Percentiles rank a stretch among this genome's conserved stretches.
Evolutionary conservation across 2,113 vertebrate genomes (phyloP).

Genomic region (Sebastes schlegelii): DNA sequence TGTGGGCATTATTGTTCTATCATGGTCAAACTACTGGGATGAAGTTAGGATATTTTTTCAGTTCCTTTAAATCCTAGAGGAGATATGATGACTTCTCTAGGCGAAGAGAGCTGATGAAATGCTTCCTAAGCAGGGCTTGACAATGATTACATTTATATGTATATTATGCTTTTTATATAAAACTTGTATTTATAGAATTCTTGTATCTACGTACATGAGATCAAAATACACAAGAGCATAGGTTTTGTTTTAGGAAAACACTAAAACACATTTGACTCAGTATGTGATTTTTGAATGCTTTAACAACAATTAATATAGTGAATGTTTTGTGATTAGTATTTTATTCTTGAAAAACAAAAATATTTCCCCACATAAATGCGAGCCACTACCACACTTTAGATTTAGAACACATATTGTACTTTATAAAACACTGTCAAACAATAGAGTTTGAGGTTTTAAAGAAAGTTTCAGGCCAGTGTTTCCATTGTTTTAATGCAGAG

Average conservation of each 20-base stretch:
- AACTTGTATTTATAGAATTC: neutral
- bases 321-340: neutral
- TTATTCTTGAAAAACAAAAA: neutral
- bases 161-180: neutral
- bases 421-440: neutral
- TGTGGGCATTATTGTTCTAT: neutral
- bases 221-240: neutral
- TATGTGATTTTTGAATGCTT: neutral
- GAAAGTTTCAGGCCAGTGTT: neutral
- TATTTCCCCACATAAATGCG: neutral
- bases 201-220: neutral
- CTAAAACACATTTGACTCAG: neutral
- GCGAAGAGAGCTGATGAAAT: neutral
- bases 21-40: neutral
- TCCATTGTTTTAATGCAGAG: neutral
- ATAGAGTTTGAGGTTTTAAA: neutral
- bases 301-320: neutral
- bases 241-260: neutral
- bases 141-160: too few relatives aligned
- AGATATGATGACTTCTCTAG: neutral
- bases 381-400: neutral
- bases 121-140: neutral
- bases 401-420: neutral
- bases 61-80: neutral
- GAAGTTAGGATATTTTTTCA: neutral